Conservation (phyloP, 2,888 invertebrate species). For the Ectropis crepuscularia region DNA sequence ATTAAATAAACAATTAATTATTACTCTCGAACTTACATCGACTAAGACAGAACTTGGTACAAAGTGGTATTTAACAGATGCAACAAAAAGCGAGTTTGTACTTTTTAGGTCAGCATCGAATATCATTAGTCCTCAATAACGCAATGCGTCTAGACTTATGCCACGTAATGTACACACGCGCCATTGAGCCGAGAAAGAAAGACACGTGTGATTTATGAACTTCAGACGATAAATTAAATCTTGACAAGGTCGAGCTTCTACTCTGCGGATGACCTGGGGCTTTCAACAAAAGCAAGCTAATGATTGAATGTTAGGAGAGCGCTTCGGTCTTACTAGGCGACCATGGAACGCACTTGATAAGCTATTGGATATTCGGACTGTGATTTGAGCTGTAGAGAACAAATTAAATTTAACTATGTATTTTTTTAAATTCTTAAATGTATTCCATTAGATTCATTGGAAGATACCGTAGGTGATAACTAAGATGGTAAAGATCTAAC, state of each 20-base stretch:
- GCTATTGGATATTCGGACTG: conserved; percentile 56
- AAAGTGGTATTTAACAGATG: conserved; percentile 16
- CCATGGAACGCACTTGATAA: conserved; percentile 54
- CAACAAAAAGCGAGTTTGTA: conserved; percentile 30
- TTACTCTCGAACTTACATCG: neutral
- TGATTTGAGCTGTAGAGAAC: too few species aligned
- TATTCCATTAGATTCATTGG: too few species aligned
- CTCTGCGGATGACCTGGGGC: conserved; percentile 26
- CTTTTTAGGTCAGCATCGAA: conserved; percentile 36
- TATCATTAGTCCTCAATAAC: conserved; percentile 38
- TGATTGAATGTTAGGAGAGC: conserved; percentile 31
- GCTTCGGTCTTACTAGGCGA: conserved; percentile 40
- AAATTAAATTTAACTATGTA: too few species aligned
- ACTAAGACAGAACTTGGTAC: neutral
- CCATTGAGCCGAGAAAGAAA: conserved; percentile 27
- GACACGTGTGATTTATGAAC: conserved; percentile 36
- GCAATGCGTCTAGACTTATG: conserved; percentile 38
- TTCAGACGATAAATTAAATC: conserved; percentile 24
- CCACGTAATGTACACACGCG: conserved; percentile 23
- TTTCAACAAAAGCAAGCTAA: conserved; percentile 23
- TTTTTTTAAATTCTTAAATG: too few species aligned
- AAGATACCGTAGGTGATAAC: too few species aligned
- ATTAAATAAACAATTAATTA: conserved; percentile 13
- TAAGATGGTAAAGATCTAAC: too few species aligned
- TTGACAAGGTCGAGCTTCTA: conserved; percentile 21